Evolutionary conservation across 2,888 invertebrate genomes (phyloP).

Genomic region (Zonitis immaculata): DNA sequence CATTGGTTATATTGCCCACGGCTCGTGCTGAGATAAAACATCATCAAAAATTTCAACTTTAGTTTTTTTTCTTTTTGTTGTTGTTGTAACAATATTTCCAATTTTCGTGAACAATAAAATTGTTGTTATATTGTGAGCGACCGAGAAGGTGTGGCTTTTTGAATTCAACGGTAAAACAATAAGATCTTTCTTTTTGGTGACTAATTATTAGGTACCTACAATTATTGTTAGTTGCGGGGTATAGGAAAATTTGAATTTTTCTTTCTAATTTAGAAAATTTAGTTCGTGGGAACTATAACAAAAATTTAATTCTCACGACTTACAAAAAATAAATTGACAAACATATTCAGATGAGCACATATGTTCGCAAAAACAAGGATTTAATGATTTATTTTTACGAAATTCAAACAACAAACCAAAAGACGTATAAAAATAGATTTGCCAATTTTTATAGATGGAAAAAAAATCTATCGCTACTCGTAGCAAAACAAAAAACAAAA

Average conservation of each 20-base stretch:
- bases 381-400: conserved; percentile 13
- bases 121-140: no score
- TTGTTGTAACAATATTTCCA: no score
- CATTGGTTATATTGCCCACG: conserved; percentile 36
- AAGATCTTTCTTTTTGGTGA: no score
- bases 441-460: no score
- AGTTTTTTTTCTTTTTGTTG: no score
- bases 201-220: background rate
- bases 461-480: no score
- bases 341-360: conserved; percentile 23
- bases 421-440: background rate
- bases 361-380: conserved; percentile 16
- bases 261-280: conserved; percentile 2
- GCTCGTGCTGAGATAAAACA: conserved; percentile 26
- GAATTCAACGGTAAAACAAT: no score
- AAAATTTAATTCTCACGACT: conserved; percentile 25
- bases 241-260: conserved; percentile 1
- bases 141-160: no score
- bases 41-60: background rate
- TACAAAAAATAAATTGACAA: conserved; percentile 24
- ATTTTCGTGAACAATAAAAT: background rate
- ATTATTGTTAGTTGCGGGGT: no score
- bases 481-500: no score
- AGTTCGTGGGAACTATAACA: conserved; percentile 25
- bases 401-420: background rate